Evolutionary conservation across 1,140 invertebrate genomes (phyloP), one percentile per base, ranked within the genome.

Genomic region (Pomacea maculata): DNA sequence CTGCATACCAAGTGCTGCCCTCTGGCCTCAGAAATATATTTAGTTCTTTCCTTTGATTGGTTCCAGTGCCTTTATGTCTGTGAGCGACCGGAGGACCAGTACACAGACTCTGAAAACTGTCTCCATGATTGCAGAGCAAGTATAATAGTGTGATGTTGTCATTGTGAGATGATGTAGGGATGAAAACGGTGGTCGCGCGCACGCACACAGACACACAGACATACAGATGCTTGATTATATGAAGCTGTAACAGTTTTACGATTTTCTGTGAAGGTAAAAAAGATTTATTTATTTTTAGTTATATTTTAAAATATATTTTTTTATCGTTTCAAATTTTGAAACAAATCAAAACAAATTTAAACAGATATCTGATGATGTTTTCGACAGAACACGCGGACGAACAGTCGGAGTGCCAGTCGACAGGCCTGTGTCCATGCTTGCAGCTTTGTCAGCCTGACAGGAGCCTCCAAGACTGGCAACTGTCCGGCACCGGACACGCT

Each of bases 11-110:
- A 45, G 34, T 45, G 34, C 34, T 45, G 34, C 34, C 1, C 34
- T 71, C 15, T 71, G 25, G 6, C n/a, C 4, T 15, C 15, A 34
- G 1, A 34, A 54, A 54, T 73, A 12, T 45, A 54, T 73, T 34
- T 73, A 54, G 45, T 34, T n/a, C 2, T 71, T 15, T 71, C n/a
- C 45, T 29, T 73, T n/a, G 19, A 52, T 52, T 29, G 11, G 2
- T 75, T 75, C 10, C 73, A 75, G 73, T 75, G 73, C 10, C 55
- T 76, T 57, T 76, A 64, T 25, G 74, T 76, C 25, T 76, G 74
- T 76, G 74, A 76, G 34, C 54, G 74, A 25, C 74, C 74, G 3
- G 74, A 76, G 4, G 57, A 76, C 8, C 61, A 63, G 15, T 76
- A 29, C 54, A 76, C 74, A 7, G 64, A 76, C 25, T 76, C 74